A percentile compares a stretch with the other conserved stretches of the same genome.
phyloP scores from a whole-genome alignment of 2,113 vertebrate genomes.

The Heterotilapia buettikoferi region DNA sequence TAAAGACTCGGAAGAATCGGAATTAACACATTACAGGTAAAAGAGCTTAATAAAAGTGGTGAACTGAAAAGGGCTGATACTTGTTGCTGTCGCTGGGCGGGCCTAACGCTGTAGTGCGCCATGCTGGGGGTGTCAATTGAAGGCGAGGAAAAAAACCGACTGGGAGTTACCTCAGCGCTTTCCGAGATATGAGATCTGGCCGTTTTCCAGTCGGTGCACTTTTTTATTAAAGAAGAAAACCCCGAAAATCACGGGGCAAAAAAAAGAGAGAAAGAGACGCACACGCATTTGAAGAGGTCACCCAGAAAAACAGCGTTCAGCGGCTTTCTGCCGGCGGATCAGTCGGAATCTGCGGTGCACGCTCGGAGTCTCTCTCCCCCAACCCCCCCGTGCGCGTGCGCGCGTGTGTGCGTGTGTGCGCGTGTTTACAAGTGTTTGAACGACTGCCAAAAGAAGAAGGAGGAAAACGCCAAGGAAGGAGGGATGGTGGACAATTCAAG shows the following conservation, averaged over 20 bases:
- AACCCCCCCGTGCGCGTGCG: neutral
- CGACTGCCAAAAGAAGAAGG: conserved; percentile 56
- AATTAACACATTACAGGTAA: neutral
- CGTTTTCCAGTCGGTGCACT: conserved; percentile 28
- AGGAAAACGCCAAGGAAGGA: conserved; percentile 55
- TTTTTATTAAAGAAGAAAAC: conserved; percentile 21
- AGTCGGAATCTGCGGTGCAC: neutral
- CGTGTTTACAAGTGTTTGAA: conserved; percentile 66
- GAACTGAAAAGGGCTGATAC: conserved; percentile 11
- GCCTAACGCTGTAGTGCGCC: conserved; percentile 50
- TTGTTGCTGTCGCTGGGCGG: conserved; percentile 70
- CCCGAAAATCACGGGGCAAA: neutral
- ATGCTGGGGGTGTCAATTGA: conserved; percentile 53
- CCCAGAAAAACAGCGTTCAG: neutral
- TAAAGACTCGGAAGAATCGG: neutral
- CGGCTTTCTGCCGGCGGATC: conserved; percentile 3
- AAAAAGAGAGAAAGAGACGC: neutral
- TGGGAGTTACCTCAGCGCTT: conserved; percentile 58
- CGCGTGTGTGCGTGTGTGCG: conserved; percentile 47
- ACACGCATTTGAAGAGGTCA: neutral
- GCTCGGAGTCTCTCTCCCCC: neutral
- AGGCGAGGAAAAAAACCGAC: conserved; percentile 43
- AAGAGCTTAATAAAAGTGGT: neutral
- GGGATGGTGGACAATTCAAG: conserved; percentile 79
- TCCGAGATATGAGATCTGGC: conserved; percentile 52